Evolutionary conservation across 1,140 invertebrate species (phyloP).

Genomic region (Anastrepha ludens): DNA sequence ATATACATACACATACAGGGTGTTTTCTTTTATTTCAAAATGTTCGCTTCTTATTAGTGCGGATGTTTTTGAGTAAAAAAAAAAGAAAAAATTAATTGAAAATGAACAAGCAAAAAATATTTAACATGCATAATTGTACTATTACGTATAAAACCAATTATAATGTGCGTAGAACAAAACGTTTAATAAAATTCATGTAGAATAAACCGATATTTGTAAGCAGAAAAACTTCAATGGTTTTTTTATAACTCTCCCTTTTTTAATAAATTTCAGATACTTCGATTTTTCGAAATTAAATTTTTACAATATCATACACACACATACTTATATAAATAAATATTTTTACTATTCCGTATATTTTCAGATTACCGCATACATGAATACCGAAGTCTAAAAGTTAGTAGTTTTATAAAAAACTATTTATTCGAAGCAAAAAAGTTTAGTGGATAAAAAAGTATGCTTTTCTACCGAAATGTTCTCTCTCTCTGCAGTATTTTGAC

Average conservation of each 20-base stretch:
- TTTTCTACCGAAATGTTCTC: too few species aligned
- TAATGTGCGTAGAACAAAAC: constrained; percentile 54
- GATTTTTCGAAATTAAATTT: not conserved
- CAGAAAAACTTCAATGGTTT: constrained; percentile 16
- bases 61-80: constrained; percentile 24
- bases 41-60: constrained; percentile 49
- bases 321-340: not conserved
- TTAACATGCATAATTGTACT: constrained; percentile 44
- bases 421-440: too few species aligned
- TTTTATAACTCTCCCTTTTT: not conserved
- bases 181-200: constrained; percentile 54
- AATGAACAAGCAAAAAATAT: constrained; percentile 15
- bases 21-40: constrained; percentile 51
- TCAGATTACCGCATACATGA: not conserved
- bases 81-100: not conserved
- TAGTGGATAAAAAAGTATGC: too few species aligned
- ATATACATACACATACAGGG: constrained; percentile 52
- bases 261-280: not conserved
- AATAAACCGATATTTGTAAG: constrained; percentile 55
- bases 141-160: constrained; percentile 52
- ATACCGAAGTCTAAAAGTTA: too few species aligned
- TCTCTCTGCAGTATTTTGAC: too few species aligned
- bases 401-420: too few species aligned
- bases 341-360: not conserved
- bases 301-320: not conserved